phyloP scores from a whole-genome alignment of 2,888 invertebrate genomes.

The Cremastobaeus sp. region DNA sequence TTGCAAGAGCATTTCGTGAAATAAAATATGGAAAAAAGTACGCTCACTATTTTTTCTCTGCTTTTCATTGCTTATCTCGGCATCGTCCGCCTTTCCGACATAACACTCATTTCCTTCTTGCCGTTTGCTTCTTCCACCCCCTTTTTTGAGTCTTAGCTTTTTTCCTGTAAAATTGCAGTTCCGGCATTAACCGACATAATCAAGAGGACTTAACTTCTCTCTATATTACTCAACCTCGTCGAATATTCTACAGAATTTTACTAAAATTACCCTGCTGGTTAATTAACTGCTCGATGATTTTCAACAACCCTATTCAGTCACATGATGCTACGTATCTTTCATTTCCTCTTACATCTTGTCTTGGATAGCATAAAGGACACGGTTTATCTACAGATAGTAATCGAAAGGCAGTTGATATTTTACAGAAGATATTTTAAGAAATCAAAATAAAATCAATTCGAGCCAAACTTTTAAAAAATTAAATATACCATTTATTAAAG shows the following conservation, averaged over 20 bases:
- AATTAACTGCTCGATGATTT: constrained; percentile 55
- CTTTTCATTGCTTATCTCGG: constrained; percentile 59
- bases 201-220: constrained; percentile 68
- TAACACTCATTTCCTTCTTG: constrained; percentile 54
- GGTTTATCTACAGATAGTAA: too few species aligned
- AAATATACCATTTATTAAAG: too few species aligned
- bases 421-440: too few species aligned
- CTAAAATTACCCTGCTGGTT: constrained; percentile 44
- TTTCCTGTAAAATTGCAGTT: constrained; percentile 65
- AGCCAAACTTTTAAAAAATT: too few species aligned
- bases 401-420: too few species aligned
- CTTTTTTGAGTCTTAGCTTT: constrained; percentile 29
- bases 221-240: constrained; percentile 48
- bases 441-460: too few species aligned
- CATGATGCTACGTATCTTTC: constrained; percentile 10
- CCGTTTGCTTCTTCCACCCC: constrained; percentile 37
- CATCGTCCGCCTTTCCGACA: constrained; percentile 46
- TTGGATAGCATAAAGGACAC: too few species aligned
- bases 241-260: constrained; percentile 48
- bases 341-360: not conserved
- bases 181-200: constrained; percentile 72
- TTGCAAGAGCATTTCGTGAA: constrained; percentile 55
- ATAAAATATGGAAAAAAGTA: constrained; percentile 58
- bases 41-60: constrained; percentile 53
- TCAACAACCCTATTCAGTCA: constrained; percentile 41